A percentile compares a stretch with the other conserved stretches of the same genome.
These are phyloP conservation scores for Halcyon chelicuti DNA, from an alignment of 2,797 vertebrate species.

Conservation along the genomic window DNA sequence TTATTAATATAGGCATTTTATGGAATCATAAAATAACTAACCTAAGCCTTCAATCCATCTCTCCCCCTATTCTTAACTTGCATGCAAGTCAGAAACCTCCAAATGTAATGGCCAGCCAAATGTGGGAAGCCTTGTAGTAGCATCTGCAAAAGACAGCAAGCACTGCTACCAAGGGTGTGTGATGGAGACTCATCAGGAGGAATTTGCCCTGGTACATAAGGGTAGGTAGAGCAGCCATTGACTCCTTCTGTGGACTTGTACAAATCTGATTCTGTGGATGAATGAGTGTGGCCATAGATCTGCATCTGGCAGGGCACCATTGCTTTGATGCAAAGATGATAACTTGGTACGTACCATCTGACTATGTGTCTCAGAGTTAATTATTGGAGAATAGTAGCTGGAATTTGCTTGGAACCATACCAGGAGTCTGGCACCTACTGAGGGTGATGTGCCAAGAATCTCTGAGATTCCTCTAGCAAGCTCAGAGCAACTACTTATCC, in stretches of 20 bases:
- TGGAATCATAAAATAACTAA: rapidly evolving
- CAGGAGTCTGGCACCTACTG: background rate
- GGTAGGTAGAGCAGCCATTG: background rate
- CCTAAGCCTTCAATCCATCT: background rate
- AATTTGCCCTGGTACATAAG: background rate
- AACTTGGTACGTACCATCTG: background rate
- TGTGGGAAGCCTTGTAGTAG: background rate
- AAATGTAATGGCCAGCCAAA: background rate
- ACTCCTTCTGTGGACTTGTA: background rate
- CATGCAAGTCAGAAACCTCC: background rate
- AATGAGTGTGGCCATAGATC: rapidly evolving
- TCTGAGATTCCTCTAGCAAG: background rate
- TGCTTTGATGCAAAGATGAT: background rate
- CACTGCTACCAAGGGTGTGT: rapidly evolving
- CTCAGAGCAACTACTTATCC: background rate
- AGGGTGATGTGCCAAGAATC: background rate
- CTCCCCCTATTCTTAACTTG: background rate
- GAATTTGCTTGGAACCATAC: background rate
- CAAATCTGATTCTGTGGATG: background rate
- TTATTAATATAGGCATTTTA: background rate
- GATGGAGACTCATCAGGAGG: background rate
- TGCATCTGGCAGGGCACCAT: background rate
- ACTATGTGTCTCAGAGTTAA: background rate
- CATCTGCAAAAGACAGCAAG: background rate
- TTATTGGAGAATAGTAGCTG: background rate